Base-by-base conservation (phyloP, 2,888 invertebrate genomes). In the Pyralis farinalis region DNA sequence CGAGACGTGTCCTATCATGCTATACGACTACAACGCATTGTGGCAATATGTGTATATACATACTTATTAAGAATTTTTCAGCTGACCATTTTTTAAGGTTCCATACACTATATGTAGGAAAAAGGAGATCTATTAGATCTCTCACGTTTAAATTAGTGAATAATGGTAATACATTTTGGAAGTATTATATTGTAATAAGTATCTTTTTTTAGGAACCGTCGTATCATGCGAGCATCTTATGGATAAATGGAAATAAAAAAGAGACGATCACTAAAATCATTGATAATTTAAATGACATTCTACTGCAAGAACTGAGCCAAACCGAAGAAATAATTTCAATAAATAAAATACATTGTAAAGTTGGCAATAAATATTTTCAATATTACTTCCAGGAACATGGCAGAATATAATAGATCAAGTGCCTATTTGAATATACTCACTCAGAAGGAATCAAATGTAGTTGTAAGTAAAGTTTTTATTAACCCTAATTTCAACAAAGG, bases 201-300 rank as follows among this genome's bases (percentile, higher is more conserved):
- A n/a, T n/a, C n/a, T n/a, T n/a, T 16, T 16, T 90, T 54, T 73
- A 96, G 96, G 90, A 95, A 66, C 94, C 95, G 11, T 95, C 95
- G 1, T 96, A 95, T 80, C 97, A 97, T 67, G 91, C 95, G 59
- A 97, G 97, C 68, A 85, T 97, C 51, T 85, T 94, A 7, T 97
- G 97, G 96, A 91, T 92, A 45, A 81, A 93, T 39, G 96, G 95
- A 0, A 91, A 96, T 73, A 81, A 91, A 51, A 89, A 90, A 55
- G 61, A 78, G 12, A 65, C 87, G 45, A 61, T 94, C 7, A 77
- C 70, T 37, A 49, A 64, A 21, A 63, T 90, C 46, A 61, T 93
- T 44, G 77, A 90, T 0, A 55, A 79, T 25, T 67, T 94, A n/a
- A 91, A 91, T 63, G 48, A 67, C 7, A 51, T 64, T 46, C 54